These are phyloP conservation scores for Heliothis subflexa DNA, from an alignment of 1,140 invertebrate genomes.

Conservation along the genomic window DNA sequence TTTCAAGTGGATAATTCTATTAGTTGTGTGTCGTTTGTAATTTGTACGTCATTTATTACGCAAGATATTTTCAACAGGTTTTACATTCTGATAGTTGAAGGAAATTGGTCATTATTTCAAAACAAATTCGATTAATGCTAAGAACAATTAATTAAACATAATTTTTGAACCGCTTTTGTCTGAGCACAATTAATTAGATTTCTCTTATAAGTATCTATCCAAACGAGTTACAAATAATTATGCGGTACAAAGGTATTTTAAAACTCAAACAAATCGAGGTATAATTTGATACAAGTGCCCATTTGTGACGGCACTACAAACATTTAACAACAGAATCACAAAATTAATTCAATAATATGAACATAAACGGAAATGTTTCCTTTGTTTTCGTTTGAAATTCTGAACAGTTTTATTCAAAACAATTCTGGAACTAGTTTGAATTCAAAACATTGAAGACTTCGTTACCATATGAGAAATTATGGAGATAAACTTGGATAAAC, in stretches of 20 bases:
- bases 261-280: too few species aligned
- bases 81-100: too few species aligned
- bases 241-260: too few species aligned
- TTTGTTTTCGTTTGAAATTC: conserved; percentile 1
- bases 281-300: too few species aligned
- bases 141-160: too few species aligned
- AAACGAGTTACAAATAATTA: too few species aligned
- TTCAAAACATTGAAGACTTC: conserved; percentile 15
- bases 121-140: too few species aligned
- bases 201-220: too few species aligned
- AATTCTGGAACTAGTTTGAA: conserved; percentile 8
- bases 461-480: not conserved
- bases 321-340: not conserved
- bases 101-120: too few species aligned
- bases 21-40: not conserved
- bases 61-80: too few species aligned
- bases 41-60: not conserved
- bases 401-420: conserved; percentile 3
- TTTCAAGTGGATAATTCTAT: not conserved
- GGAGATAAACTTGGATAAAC: not conserved
- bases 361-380: not conserved
- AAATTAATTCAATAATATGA: not conserved
- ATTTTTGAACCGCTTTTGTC: too few species aligned
- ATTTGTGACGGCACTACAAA: not conserved
- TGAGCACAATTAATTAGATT: too few species aligned